Base-by-base conservation (phyloP, 1,140 invertebrate genomes). In the Hycleus cichorii region DNA sequence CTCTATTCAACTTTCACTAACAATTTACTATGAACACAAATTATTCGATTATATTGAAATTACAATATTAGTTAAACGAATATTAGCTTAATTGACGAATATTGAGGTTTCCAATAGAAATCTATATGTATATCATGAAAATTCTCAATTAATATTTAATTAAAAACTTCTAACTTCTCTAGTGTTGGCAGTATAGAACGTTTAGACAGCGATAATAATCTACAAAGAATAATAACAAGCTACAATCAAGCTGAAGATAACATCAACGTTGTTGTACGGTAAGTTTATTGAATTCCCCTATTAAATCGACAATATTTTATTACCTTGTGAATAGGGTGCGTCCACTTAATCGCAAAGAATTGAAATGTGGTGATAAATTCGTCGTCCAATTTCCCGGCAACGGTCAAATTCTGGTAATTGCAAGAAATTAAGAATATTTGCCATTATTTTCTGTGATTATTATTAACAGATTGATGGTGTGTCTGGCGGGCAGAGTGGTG, bases 181-280 rank as follows among this genome's bases (percentile, higher is more conserved):
- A 69, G 65, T 48, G 59, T 39, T 60, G 67, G 63, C 7, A 71
- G 69, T 52, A 66, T 71, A 50, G 71, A 72, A 62, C 58, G 69
- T 53, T 57, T 72, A 32, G 69, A 74, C 50, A 66, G 65, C 8
- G 68, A 61, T 47, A 69, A 71, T 54, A 68, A 69, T 51, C 53
- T 66, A 18, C 65, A 58, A 49, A 66, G 69, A 49, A 69, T 74
- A 60, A 69, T 71, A 44, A 69, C 69, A 4, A 70, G 65, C 47
- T 69, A 64, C 58, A 69, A 67, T 49, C 50, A 70, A 59, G 64
- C 77, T n/a, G 87, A 89, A 68, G 87, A 89, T 66, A 89, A 88
- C 66, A 89, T 90, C 52, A 89, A 88, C 71, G 87, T 90, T 10
- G 86, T 88, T 24, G 84, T 90, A 46, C 81, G 85, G 84, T 86